Conservation (phyloP, 2,888 invertebrate species). For the Bembecia ichneumoniformis region DNA sequence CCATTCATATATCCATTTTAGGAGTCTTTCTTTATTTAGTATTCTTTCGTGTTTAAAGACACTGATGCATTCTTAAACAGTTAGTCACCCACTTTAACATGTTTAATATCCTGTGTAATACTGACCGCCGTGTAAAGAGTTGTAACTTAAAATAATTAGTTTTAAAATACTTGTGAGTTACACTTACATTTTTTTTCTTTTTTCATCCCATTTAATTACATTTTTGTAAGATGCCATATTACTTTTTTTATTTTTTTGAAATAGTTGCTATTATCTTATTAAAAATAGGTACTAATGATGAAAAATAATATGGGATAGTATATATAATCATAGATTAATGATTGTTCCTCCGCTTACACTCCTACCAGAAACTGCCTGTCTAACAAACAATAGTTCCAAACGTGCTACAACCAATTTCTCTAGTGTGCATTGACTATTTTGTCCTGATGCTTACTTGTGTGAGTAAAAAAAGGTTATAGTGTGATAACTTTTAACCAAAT, state of each 20-base stretch:
- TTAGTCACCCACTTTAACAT: constrained; percentile 1
- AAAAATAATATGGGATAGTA: neutral
- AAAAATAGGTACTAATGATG: neutral
- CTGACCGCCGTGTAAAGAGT: neutral
- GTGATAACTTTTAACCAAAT: no score
- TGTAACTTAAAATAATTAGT: neutral
- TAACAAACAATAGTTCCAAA: no score
- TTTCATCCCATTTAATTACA: neutral
- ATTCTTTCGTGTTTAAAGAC: neutral
- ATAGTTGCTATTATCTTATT: neutral
- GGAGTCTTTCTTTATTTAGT: no score
- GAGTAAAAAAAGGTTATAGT: no score
- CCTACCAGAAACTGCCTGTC: no score
- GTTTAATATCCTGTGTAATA: neutral
- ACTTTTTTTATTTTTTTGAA: neutral
- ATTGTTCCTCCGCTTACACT: no score
- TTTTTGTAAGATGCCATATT: neutral
- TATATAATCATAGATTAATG: no score
- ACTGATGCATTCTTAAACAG: constrained; percentile 2
- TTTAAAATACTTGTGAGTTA: neutral
- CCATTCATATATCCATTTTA: no score
- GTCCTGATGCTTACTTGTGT: no score
- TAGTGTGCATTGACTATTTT: no score
- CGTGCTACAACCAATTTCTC: no score
- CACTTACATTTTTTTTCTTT: neutral